Conservation (phyloP, 2,797 vertebrate genomes). For the Oreonectes daqikongensis region DNA sequence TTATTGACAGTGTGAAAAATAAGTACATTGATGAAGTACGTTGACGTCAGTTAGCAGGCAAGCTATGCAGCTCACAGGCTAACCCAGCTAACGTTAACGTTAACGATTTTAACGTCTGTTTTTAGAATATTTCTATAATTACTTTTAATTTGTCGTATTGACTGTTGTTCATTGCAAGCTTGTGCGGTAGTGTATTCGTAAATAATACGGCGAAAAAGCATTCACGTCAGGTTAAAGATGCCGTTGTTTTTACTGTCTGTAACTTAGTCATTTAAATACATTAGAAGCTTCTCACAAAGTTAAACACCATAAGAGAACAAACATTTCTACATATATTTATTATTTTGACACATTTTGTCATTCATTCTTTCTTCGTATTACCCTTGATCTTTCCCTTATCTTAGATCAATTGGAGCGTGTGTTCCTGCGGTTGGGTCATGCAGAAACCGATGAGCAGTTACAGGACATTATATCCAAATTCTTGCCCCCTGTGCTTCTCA, state of each 20-base stretch:
- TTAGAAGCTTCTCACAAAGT: background rate
- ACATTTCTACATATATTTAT: background rate
- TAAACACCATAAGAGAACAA: background rate
- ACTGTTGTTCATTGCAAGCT: slow-evolving; percentile 8
- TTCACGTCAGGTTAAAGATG: background rate
- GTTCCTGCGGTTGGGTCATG: slow-evolving; percentile 96
- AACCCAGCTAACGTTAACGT: background rate
- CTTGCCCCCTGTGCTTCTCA: slow-evolving; percentile 95
- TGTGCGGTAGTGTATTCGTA: background rate
- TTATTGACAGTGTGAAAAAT: background rate
- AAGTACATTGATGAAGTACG: background rate
- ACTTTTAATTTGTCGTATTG: background rate
- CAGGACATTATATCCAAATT: slow-evolving; percentile 99
- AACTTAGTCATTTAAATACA: background rate
- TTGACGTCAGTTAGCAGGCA: slow-evolving; percentile 34
- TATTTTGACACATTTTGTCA: slow-evolving; percentile 25
- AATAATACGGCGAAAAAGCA: background rate
- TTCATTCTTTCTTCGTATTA: background rate
- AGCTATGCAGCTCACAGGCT: slow-evolving; percentile 13
- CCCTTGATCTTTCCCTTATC: slow-evolving; percentile 15
- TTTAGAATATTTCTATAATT: background rate
- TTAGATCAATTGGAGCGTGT: slow-evolving; percentile 97
- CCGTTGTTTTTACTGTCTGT: background rate
- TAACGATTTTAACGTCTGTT: background rate
- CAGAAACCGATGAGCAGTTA: slow-evolving; percentile 96